phyloP scores from a whole-genome alignment of 1,140 invertebrate genomes.

The Pygmarrhopalites habei region DNA sequence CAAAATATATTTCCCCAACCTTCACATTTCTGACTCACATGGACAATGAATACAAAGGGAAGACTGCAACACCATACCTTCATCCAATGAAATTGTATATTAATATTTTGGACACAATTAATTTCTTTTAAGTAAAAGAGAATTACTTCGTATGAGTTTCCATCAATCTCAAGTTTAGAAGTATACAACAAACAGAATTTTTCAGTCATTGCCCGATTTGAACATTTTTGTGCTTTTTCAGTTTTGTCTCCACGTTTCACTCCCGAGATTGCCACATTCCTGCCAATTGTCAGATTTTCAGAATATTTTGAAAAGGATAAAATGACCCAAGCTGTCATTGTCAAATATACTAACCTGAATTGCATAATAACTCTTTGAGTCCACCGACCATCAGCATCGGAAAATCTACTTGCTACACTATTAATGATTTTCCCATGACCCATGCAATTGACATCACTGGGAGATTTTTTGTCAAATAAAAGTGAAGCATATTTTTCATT shows the following conservation, averaged over 20 bases:
- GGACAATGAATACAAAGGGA: slow-evolving; percentile 6
- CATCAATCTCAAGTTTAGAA: too few relatives aligned
- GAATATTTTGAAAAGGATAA: too few relatives aligned
- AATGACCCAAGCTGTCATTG: too few relatives aligned
- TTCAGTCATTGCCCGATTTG: slow-evolving; percentile 6
- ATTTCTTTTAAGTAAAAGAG: too few relatives aligned
- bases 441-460: not conserved
- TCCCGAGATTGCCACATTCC: not conserved
- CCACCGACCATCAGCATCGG: not conserved
- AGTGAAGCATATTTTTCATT: not conserved
- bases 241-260: not conserved
- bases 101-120: too few relatives aligned
- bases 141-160: not conserved
- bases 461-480: not conserved
- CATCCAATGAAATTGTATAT: too few relatives aligned
- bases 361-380: not conserved
- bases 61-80: slow-evolving; percentile 4
- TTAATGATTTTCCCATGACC: slow-evolving; percentile 4
- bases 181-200: slow-evolving; percentile 2
- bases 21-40: slow-evolving; percentile 7
- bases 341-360: not conserved
- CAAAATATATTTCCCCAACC: slow-evolving; percentile 2
- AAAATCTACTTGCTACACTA: not conserved
- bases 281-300: too few relatives aligned
- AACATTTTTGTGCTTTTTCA: not conserved